Evolutionary conservation across 2,888 invertebrate genomes (phyloP).

Genomic region (Bibio marci): DNA sequence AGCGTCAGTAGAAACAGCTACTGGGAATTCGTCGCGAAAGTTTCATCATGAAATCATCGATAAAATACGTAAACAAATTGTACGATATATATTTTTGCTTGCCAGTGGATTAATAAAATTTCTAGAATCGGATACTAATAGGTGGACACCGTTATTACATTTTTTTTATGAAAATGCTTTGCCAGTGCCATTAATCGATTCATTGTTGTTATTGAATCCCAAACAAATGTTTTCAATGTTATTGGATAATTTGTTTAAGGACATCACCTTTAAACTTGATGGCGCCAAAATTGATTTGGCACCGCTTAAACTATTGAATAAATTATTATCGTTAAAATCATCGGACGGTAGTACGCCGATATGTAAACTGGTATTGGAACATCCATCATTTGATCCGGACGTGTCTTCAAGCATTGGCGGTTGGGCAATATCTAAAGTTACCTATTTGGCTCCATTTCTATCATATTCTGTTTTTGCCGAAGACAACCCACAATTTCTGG

Average conservation of each 20-base stretch:
- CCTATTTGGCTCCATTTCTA: constrained; percentile 83
- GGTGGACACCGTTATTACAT: constrained; percentile 36
- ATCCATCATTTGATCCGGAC: constrained; percentile 56
- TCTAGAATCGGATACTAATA: background rate
- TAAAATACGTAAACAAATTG: too few species aligned
- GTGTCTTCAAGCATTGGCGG: constrained; percentile 56
- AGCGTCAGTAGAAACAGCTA: too few species aligned
- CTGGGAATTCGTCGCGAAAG: too few species aligned
- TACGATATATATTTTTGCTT: too few species aligned
- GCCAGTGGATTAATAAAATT: too few species aligned
- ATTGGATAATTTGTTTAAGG: constrained; percentile 23
- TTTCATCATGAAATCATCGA: too few species aligned
- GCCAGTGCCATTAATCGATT: constrained; percentile 42
- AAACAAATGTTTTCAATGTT: constrained; percentile 23
- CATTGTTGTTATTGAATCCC: constrained; percentile 34
- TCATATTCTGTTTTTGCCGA: constrained; percentile 85
- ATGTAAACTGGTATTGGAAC: constrained; percentile 44
- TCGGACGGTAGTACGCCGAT: constrained; percentile 52
- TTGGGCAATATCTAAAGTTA: constrained; percentile 67
- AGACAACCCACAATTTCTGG: constrained; percentile 64
- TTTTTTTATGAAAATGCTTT: constrained; percentile 40
- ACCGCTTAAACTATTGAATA: constrained; percentile 55
- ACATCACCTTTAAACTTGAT: constrained; percentile 21
- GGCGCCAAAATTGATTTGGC: constrained; percentile 36
- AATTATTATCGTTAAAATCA: constrained; percentile 58